Evolutionary conservation across 1,140 invertebrate species (phyloP).

Genomic region (Plectrocnemia conspersa): DNA sequence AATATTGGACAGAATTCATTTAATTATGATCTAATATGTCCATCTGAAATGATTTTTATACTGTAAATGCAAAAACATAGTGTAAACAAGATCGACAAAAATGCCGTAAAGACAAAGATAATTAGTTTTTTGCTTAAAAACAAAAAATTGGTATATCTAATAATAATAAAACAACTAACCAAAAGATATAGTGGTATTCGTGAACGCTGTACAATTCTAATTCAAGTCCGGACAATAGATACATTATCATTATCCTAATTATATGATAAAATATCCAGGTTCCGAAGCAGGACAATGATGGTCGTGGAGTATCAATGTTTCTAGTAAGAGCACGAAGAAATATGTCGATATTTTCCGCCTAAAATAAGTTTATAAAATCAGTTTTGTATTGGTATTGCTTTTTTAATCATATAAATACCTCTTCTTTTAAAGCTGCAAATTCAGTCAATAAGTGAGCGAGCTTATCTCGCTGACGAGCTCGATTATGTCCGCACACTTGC

Average conservation of each 20-base stretch:
- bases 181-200: conserved; percentile 94
- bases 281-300: conserved; percentile 83
- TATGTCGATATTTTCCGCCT: conserved; percentile 89
- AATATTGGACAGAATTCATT: too few species aligned
- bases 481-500: conserved; percentile 91
- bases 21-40: too few species aligned
- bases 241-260: conserved; percentile 93
- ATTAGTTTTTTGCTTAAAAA: too few species aligned
- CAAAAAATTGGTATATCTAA: not conserved
- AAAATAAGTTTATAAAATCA: conserved; percentile 32
- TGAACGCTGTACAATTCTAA: conserved; percentile 93
- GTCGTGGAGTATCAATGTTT: conserved; percentile 63
- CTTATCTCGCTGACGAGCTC: conserved; percentile 91
- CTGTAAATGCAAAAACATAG: too few species aligned
- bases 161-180: conserved; percentile 55
- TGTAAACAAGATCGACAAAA: too few species aligned
- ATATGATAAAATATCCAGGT: conserved; percentile 96
- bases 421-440: conserved; percentile 87
- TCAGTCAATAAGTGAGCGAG: conserved; percentile 81
- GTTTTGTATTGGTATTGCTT: not conserved
- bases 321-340: conserved; percentile 69
- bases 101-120: too few species aligned
- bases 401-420: conserved; percentile 54
- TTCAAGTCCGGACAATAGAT: conserved; percentile 90
- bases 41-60: too few species aligned